Percentiles rank a stretch among this genome's conserved stretches.
phyloP scores from a whole-genome alignment of 2,797 vertebrate genomes.

The Phrynocephalus guinanensis region DNA sequence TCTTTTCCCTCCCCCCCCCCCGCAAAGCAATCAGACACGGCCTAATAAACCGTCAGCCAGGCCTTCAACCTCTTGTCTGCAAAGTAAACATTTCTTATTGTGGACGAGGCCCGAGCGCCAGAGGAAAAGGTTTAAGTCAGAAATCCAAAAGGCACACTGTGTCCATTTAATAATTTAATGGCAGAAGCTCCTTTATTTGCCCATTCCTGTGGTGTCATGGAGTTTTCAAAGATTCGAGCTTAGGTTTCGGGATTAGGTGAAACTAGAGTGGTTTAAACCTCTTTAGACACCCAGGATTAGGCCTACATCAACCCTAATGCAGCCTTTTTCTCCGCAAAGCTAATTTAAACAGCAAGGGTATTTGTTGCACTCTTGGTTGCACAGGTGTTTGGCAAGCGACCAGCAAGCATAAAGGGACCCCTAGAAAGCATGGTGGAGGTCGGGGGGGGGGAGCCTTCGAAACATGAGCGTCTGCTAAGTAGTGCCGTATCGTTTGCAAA shows the following conservation, averaged over 20 bases:
- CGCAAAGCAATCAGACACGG: conserved; percentile 21
- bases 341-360: conserved; percentile 83
- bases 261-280: conserved; percentile 97
- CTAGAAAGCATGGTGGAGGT: conserved; percentile 65
- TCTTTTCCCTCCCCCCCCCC: background rate
- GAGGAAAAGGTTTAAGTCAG: conserved; percentile 81
- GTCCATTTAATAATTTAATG: conserved; percentile 87
- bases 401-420: conserved; percentile 72
- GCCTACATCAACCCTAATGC: conserved; percentile 77
- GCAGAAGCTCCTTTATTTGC: conserved; percentile 87
- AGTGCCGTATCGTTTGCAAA: conserved; percentile 74
- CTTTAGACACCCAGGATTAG: conserved; percentile 92
- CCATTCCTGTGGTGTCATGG: conserved; percentile 86
- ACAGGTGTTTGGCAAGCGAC: conserved; percentile 83
- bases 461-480: conserved; percentile 76
- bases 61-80: conserved; percentile 69
- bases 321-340: conserved; percentile 79
- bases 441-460: conserved; percentile 67
- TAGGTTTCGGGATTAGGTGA: conserved; percentile 97
- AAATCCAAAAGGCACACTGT: conserved; percentile 91
- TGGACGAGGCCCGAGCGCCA: conserved; percentile 82
- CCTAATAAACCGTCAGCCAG: conserved; percentile 65
- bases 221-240: conserved; percentile 87
- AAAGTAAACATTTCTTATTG: conserved; percentile 79
- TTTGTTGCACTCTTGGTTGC: conserved; percentile 71